Evolutionary conservation across 2,113 vertebrate species (phyloP), one percentile per base, ranked within the genome.

Genomic region (Electrona antarctica): DNA sequence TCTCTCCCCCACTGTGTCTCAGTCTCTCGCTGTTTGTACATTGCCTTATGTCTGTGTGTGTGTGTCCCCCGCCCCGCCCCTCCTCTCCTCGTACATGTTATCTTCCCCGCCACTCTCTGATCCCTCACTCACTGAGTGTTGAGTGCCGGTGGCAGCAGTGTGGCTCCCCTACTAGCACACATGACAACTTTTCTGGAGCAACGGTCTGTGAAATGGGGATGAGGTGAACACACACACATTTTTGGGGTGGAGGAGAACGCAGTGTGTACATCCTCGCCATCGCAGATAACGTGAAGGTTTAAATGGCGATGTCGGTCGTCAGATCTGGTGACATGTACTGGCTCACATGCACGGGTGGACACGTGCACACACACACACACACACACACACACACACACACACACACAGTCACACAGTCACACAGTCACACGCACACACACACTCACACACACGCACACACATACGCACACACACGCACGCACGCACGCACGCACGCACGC

Each of bases 181-280:
- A 73, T 66, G 77, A 84, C 69, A 68, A 41, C 63, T 2, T 52
- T 73, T 80, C 64, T 73, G 67, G 71, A 73, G 77, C 76, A 80
- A 70, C 69, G 11, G 67, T 8, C 57, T 79, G 85, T 89, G 83
- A 86, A 75, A 82, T 80, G 7, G 76, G 80, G 79, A 87, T 54
- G 11, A 70, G 63, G 7, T 41, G 55, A 73, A 46, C 58, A 56
- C 46, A n/a, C 50, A 58, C 46, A 29, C 49, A 46, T 67, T 66
- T 63, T 55, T 7, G 1, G 33, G 33, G 5, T 78, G 70, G 61
- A 71, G 69, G 41, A 67, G 73, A 56, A 61, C 6, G 47, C 33
- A 60, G 69, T 46, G 67, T 63, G 57, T 46, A 62, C 3, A 51
- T 60, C 9, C 41, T 48, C 55, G 29, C 21, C 21, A 52, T 51